Base-by-base conservation (phyloP, 2,888 invertebrate species). In the Nomada fucata region DNA sequence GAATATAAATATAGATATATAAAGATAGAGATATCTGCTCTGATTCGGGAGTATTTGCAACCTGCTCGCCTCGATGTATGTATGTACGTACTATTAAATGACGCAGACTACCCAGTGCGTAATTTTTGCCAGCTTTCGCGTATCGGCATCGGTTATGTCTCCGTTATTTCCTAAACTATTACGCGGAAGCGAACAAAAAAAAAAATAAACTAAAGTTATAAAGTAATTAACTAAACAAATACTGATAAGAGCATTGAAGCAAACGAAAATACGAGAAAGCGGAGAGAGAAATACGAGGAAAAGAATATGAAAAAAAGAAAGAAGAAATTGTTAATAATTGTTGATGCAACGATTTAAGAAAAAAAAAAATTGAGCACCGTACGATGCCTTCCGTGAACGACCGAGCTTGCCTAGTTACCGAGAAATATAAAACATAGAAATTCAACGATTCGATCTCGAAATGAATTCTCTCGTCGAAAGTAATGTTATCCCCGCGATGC, bases 321-420 rank as follows among this genome's bases (percentile, higher is more conserved):
- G 79, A 83, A 79, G 47, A 86, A 88, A 89, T 92, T 92, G 92
- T 92, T 92, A 92, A 82, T 88, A 88, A 92, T 92, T 92, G 92
- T 92, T 92, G 87, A 92, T 89, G 91, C 91, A 92, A 92, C 92
- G 92, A 92, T 92, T 92, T 90, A 91, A 91, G 73, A 72, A 72
- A 50, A 61, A 23, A 23, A 69, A 61, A 92, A 42, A 73, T 68
- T 90, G 89, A 92, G 91, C 92, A 92, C 93, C 92, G 91, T 92
- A 93, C 93, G 93, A 93, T 93, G 93, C 93, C 93, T 93, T 93
- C 92, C 93, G 93, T 93, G 93, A 93, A 93, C 92, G 92, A 93
- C 93, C 93, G 93, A 93, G 93, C 93, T 93, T 93, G 93, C 90
- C 86, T 89, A 89, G 88, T 80, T 89, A 88, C 84, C 89, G 86